These are phyloP conservation scores for Meles meles DNA, from an alignment of 2,113 vertebrate genomes.

Conservation along the genomic window DNA sequence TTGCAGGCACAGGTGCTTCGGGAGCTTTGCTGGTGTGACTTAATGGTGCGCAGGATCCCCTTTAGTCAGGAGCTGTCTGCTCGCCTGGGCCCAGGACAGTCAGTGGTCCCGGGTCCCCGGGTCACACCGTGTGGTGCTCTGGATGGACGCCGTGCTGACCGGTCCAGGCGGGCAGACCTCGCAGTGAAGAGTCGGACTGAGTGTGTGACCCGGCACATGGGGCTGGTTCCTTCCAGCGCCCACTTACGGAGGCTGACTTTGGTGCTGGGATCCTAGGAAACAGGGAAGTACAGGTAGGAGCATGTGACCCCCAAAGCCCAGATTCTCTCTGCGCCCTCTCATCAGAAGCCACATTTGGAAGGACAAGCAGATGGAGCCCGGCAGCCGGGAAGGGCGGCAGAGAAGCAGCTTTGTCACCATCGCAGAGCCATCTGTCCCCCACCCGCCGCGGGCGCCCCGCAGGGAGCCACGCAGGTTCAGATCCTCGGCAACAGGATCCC, in stretches of 20 bases:
- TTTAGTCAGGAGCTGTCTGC: not conserved
- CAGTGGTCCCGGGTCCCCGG: no score
- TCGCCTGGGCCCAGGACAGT: not conserved
- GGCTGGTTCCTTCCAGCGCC: not conserved
- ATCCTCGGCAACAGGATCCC: not conserved
- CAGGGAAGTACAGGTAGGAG: not conserved
- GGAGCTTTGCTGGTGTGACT: not conserved
- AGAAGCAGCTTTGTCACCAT: not conserved
- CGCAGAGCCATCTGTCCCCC: not conserved
- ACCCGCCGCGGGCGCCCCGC: accelerated
- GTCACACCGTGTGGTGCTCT: not conserved
- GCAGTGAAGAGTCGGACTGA: not conserved
- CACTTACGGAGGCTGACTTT: not conserved
- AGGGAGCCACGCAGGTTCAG: accelerated
- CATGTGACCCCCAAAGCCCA: not conserved
- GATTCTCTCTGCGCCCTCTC: not conserved
- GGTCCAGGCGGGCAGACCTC: not conserved
- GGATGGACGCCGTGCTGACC: not conserved
- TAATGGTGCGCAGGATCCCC: accelerated
- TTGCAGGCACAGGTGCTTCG: not conserved
- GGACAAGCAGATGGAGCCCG: not conserved
- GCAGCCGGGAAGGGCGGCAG: not conserved
- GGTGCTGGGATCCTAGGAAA: not conserved
- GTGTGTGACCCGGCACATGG: not conserved
- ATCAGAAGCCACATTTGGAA: not conserved